A percentile compares a stretch with the other conserved stretches of the same genome.
Evolutionary conservation across 2,888 invertebrate genomes (phyloP).

Genomic region (Ommatoiulus sabulosus): DNA sequence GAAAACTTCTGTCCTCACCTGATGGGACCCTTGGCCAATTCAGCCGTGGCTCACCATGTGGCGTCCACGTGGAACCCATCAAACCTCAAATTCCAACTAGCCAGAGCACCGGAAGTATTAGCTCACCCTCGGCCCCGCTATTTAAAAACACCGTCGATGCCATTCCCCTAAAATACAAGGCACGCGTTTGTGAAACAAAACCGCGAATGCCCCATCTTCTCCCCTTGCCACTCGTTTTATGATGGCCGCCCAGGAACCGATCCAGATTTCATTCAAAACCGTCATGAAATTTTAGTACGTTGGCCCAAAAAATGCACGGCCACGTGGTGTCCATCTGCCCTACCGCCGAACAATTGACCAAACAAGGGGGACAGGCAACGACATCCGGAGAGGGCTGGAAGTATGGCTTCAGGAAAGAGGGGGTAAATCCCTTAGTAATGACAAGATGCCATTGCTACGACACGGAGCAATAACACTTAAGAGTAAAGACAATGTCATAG

Average conservation of each 20-base stretch:
- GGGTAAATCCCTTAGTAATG: not conserved
- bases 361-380: not conserved
- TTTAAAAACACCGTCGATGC: not conserved
- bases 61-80: constrained; percentile 39
- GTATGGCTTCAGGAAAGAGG: constrained; percentile 1
- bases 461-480: not conserved
- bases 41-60: constrained; percentile 36
- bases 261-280: not conserved
- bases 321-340: constrained; percentile 12
- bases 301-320: not conserved
- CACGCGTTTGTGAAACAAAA: constrained; percentile 7
- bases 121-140: not conserved
- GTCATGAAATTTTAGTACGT: not conserved
- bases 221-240: not conserved
- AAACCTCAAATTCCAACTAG: constrained; percentile 4
- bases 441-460: not conserved
- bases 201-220: not conserved
- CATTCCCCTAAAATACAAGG: not conserved
- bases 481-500: not conserved
- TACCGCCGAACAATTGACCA: not conserved
- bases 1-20: not conserved
- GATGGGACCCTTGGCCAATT: not conserved
- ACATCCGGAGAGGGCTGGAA: not conserved
- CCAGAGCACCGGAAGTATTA: not conserved
- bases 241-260: not conserved